Evolutionary conservation across 2,113 vertebrate species (phyloP), one percentile per base, ranked within the genome.

Genomic region (Naja naja): DNA sequence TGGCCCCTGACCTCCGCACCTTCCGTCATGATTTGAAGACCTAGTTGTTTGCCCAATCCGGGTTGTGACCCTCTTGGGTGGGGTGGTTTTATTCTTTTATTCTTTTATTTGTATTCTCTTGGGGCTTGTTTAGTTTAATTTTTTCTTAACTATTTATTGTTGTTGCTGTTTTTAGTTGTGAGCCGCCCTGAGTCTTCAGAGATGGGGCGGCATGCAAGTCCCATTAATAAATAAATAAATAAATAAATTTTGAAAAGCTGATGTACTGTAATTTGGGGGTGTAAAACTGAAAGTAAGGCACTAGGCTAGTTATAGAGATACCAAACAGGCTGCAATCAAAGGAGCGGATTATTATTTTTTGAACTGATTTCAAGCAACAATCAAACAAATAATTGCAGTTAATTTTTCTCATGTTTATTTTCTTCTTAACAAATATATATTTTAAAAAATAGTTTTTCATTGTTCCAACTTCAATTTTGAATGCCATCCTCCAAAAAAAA

Each of bases 351-450:
- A 74, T 74, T 74, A 39, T 74, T 74, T 87, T 69, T 91, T 93
- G 94, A 96, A 56, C 23, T 54, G 3, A 45, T 87, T 94, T 88
- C 94, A 87, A 95, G 93, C 95, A 93, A 91, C 93, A 96, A 93
- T 95, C 91, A 92, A 30, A 94, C 95, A 90, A 91, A 30, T 92
- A 85, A 87, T 95, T 89, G 89, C 30, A 92, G 91, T 18, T 74
- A 92, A 94, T 3, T 11, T 52, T 94, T 43, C 94, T 94, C 27
- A n/a, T 89, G 47, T 93, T 93, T 94, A 90, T 96, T 96, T 58
- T 87, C 10, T 47, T 94, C 45, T 55, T 92, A 89, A 92, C 16
- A 91, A 49, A 64, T 30, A 81, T 91, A 55, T 69, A 25, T 81
- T 47, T 20, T 30, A 64, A 90, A 90, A 92, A 20, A 16, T 6